Conservation (phyloP, 2,888 invertebrate genomes). For the Pandemis cinnamomeana region DNA sequence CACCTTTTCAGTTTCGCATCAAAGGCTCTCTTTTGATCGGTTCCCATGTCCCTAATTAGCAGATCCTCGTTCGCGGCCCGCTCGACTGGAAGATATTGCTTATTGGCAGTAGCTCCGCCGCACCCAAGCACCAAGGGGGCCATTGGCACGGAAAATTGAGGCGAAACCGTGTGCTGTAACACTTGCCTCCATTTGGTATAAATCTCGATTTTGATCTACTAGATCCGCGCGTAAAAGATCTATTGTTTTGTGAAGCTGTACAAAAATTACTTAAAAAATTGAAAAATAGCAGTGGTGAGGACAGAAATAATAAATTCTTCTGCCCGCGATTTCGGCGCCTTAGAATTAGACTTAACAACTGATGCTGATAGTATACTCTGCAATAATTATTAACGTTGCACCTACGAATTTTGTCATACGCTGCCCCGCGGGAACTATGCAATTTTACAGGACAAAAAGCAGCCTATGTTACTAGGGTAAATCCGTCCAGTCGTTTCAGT, state of each 20-base stretch:
- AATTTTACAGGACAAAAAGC: no score
- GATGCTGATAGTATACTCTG: no score
- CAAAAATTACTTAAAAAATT: not conserved
- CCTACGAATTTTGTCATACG: no score
- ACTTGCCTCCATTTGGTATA: slow-evolving; percentile 56
- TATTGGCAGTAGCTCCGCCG: slow-evolving; percentile 77
- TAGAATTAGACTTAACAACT: no score
- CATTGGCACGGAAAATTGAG: slow-evolving; percentile 81
- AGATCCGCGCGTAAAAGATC: not conserved
- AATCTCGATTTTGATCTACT: slow-evolving; percentile 49
- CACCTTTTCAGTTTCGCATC: slow-evolving; percentile 79
- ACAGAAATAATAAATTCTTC: no score
- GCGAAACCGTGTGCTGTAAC: slow-evolving; percentile 67
- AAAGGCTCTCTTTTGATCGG: slow-evolving; percentile 77
- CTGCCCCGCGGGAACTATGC: no score
- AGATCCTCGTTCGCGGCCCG: slow-evolving; percentile 68
- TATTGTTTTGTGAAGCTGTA: not conserved
- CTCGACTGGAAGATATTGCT: slow-evolving; percentile 81
- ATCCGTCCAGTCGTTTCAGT: no score
- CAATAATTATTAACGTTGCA: no score
- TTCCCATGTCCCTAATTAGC: slow-evolving; percentile 81
- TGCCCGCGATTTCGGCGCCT: no score
- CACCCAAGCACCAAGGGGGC: slow-evolving; percentile 58
- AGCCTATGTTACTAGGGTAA: no score
- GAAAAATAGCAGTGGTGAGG: no score